Evolutionary conservation across 2,797 vertebrate genomes (phyloP), one percentile per base, ranked within the genome.

Genomic region (Bradypodion pumilum): DNA sequence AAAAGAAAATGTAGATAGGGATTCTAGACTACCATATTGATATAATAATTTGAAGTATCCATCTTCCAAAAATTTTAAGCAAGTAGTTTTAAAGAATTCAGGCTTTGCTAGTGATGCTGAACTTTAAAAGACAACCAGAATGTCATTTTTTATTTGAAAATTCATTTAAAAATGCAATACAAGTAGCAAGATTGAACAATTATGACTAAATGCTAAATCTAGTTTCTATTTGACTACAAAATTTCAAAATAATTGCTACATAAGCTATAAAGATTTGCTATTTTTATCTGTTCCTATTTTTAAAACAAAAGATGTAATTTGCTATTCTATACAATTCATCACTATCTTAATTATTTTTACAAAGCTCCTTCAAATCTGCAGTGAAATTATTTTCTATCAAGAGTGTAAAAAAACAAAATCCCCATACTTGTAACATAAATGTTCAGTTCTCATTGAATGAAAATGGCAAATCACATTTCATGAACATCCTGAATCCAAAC

Each of bases 161-260:
- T 96, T 96, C 96, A 96, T 96, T 96, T 95, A 91, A 96, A 96
- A 96, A 96, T 90, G 95, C 95, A 93, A 92, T 94, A 95, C 94
- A 95, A 92, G 95, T 95, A 96, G 94, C 95, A 95, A 94, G 94
- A 95, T 89, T 80, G 90, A 94, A 94, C 94, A 93, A 87, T 92
- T 89, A 65, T 1, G 7, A 75, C 94, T 96, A 95, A 95, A 91
- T 0, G 70, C 95, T 95, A 94, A 60, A 2, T 90, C 90, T 90
- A 94, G 86, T 89, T 93, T 89, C 88, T 90, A 89, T 93, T 89
- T 87, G 84, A 92, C 95, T 95, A 94, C 4, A 75, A 86, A 94
- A 95, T 90, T 91, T 86, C 92, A 90, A 90, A 92, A 88, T 78
- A 90, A 91, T 90, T 92, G 79, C 94, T 94, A 91, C 74, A 74